Evolutionary conservation across 2,113 vertebrate genomes (phyloP).

Genomic region (Zeus faber): DNA sequence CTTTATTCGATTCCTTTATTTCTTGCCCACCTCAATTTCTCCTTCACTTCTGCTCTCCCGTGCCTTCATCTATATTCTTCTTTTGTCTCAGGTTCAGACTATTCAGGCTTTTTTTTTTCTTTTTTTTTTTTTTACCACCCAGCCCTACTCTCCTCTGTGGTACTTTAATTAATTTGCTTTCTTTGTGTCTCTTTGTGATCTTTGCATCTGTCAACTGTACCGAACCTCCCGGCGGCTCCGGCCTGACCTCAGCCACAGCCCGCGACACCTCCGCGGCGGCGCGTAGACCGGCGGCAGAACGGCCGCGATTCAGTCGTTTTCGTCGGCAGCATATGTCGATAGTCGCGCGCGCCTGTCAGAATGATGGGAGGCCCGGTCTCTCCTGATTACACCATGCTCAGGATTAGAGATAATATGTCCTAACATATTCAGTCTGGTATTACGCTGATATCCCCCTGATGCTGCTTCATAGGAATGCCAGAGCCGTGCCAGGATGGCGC

Average conservation of each 20-base stretch:
- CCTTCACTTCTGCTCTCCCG: conserved; percentile 18
- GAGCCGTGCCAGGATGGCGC: conserved; percentile 30
- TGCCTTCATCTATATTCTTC: not conserved
- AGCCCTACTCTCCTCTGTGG: not conserved
- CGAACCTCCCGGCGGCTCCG: no score
- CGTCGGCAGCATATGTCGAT: conserved; percentile 17
- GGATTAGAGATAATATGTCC: conserved; percentile 68
- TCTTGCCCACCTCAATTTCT: conserved; percentile 14
- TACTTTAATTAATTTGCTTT: no score
- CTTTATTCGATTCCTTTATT: conserved; percentile 23
- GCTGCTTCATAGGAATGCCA: conserved; percentile 44
- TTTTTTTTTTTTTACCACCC: conserved; percentile 1
- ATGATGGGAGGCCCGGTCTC: conserved; percentile 52
- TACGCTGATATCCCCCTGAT: conserved; percentile 63
- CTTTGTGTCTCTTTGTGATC: no score
- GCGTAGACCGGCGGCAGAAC: conserved; percentile 9
- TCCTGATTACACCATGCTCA: conserved; percentile 67
- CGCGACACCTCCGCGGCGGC: not conserved
- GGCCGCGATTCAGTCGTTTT: conserved; percentile 33
- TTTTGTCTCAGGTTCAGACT: not conserved
- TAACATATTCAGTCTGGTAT: conserved; percentile 68
- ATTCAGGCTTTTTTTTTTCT: conserved; percentile 6
- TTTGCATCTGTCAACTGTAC: no score
- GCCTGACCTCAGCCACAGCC: no score
- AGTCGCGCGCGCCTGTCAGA: conserved; percentile 41